Percentiles rank a stretch among this genome's conserved stretches.
Evolutionary conservation across 2,888 invertebrate species (phyloP).

Genomic region (Clistopyga incitator): DNA sequence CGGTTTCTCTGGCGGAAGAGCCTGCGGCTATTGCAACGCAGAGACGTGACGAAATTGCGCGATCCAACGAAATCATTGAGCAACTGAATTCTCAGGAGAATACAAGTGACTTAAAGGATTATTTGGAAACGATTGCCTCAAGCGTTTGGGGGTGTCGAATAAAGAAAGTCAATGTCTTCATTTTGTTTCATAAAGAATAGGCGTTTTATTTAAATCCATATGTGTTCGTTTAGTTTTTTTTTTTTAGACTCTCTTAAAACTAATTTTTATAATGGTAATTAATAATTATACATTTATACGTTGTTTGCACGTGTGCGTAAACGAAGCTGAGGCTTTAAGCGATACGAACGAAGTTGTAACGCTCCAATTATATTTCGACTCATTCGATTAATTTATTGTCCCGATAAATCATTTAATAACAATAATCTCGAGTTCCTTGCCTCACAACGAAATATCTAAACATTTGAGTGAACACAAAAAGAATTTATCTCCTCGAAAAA

Average conservation of each 20-base stretch:
- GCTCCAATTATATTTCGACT: not conserved
- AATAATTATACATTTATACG: conserved; percentile 65
- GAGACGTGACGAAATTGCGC: conserved; percentile 15
- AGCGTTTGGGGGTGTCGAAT: not conserved
- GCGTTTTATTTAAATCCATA: conserved; percentile 71
- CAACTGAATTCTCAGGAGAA: not conserved
- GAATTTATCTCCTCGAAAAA: not conserved
- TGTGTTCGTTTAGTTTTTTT: conserved; percentile 78
- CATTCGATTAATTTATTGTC: not conserved
- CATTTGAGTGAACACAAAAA: not conserved
- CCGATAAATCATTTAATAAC: not conserved
- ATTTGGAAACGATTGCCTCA: not conserved
- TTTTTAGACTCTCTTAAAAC: conserved; percentile 81
- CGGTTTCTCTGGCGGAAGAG: conserved; percentile 44
- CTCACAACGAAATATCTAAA: not conserved
- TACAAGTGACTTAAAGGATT: not conserved
- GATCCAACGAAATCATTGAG: not conserved
- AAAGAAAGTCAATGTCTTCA: conserved; percentile 66
- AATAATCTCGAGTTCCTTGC: not conserved
- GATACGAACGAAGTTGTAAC: conserved; percentile 69
- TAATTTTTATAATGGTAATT: conserved; percentile 55
- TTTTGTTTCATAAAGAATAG: conserved; percentile 82
- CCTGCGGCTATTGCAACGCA: conserved; percentile 2
- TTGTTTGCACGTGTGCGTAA: conserved; percentile 51
- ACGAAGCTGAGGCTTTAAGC: conserved; percentile 73